Conservation (phyloP, 2,113 vertebrate species). For the Tursiops truncatus region DNA sequence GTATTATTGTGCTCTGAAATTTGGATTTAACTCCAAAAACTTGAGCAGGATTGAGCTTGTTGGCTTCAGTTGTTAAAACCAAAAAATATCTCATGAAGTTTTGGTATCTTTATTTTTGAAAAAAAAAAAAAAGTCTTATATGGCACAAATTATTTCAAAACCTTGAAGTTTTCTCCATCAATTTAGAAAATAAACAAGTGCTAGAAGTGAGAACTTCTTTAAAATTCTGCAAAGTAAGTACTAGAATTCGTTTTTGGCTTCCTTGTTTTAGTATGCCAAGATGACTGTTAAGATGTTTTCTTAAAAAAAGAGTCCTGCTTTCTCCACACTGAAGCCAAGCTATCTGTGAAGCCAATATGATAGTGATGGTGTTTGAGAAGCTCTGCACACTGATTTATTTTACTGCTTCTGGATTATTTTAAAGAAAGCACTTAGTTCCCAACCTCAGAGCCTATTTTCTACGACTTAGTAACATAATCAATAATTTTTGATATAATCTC, state of each 20-base stretch:
- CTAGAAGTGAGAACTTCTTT: neutral
- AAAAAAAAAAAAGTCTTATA: neutral
- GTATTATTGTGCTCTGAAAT: neutral
- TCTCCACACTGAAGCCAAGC: constrained; percentile 56
- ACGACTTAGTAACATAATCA: constrained; percentile 61
- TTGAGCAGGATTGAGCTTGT: neutral
- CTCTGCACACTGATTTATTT: constrained; percentile 62
- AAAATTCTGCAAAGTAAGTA: constrained; percentile 50
- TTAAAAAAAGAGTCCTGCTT: constrained; percentile 16
- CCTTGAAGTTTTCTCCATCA: neutral
- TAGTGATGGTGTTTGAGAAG: constrained; percentile 31
- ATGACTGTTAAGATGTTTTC: constrained; percentile 40
- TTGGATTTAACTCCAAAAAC: neutral
- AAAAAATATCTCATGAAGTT: neutral
- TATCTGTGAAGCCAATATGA: constrained; percentile 50
- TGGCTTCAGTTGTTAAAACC: neutral
- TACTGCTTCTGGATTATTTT: constrained; percentile 56
- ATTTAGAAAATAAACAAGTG: neutral
- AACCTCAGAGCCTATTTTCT: constrained; percentile 62
- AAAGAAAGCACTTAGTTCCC: constrained; percentile 69
- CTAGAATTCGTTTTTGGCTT: constrained; percentile 39
- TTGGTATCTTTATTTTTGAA: neutral
- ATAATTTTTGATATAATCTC: constrained; percentile 68
- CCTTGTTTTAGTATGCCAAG: constrained; percentile 50
- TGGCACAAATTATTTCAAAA: constrained; percentile 20